These are phyloP conservation scores for Ctenochaetus hawaiiensis DNA, from an alignment of 2,797 vertebrate species.

Conservation along the genomic window DNA sequence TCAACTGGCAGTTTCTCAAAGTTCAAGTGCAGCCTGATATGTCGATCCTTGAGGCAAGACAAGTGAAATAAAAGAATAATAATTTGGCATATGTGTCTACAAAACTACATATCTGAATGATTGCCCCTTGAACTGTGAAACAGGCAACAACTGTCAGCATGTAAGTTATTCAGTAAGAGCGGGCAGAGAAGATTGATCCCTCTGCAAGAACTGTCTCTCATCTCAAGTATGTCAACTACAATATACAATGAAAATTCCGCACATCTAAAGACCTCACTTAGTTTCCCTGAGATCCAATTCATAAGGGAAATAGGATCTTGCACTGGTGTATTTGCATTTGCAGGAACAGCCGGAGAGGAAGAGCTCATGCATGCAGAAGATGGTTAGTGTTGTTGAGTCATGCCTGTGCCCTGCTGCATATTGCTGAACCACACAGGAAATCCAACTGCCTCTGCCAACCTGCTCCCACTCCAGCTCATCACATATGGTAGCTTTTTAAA, in stretches of 20 bases:
- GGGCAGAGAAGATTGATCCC: background rate
- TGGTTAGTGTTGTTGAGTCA: slow-evolving; percentile 12
- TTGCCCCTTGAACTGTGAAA: slow-evolving; percentile 8
- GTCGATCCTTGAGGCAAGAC: slow-evolving; percentile 18
- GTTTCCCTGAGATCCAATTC: background rate
- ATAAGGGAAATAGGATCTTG: background rate
- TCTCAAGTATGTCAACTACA: background rate
- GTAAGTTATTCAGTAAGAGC: slow-evolving; percentile 6
- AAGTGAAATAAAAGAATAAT: slow-evolving; percentile 23
- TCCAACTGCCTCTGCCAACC: background rate
- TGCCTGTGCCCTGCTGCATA: background rate
- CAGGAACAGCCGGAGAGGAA: background rate
- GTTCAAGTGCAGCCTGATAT: slow-evolving; percentile 41
- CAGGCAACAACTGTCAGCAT: slow-evolving; percentile 1
- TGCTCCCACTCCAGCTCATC: too few relatives aligned
- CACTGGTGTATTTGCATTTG: slow-evolving; percentile 15
- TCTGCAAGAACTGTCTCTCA: background rate
- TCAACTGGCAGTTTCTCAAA: slow-evolving; percentile 34
- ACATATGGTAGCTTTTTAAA: too few relatives aligned
- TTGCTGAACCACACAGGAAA: slow-evolving; percentile 20
- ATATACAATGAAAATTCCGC: background rate
- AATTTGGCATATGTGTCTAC: background rate
- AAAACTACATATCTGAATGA: slow-evolving; percentile 6
- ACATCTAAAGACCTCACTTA: background rate
- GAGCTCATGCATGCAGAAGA: slow-evolving; percentile 14